phyloP scores from a whole-genome alignment of 2,797 vertebrate genomes.

The Pipistrellus nathusii region DNA sequence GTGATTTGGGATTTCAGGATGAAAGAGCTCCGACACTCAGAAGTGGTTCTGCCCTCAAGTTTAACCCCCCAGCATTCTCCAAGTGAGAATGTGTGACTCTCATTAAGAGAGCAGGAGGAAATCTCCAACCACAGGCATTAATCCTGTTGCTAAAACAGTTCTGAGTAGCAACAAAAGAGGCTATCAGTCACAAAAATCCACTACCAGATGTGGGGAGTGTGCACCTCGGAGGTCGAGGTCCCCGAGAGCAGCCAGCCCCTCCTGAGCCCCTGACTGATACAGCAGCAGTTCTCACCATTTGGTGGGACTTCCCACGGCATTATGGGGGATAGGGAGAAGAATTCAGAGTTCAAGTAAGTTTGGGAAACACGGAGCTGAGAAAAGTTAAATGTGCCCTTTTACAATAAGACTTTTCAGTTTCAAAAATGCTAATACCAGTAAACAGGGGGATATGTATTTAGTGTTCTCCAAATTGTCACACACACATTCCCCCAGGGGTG shows the following conservation, averaged over 20 bases:
- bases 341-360: background rate
- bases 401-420: background rate
- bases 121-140: slow-evolving; percentile 56
- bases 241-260: background rate
- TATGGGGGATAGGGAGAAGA: background rate
- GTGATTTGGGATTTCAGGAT: background rate
- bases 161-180: slow-evolving; percentile 59
- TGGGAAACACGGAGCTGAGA: slow-evolving; percentile 8
- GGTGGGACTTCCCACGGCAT: background rate
- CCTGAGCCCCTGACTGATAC: background rate
- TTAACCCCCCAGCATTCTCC: background rate
- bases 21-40: slow-evolving; percentile 4
- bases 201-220: slow-evolving; percentile 12
- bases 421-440: background rate
- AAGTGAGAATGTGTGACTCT: slow-evolving; percentile 56
- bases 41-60: background rate
- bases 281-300: background rate
- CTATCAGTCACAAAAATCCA: slow-evolving; percentile 54
- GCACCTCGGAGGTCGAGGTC: background rate
- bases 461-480: background rate
- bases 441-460: background rate
- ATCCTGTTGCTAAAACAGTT: slow-evolving; percentile 65
- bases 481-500: too few relatives aligned
- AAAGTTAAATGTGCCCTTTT: background rate
- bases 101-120: slow-evolving; percentile 49